phyloP scores from a whole-genome alignment of 2,797 vertebrate species.

The Moxostoma hubbsi region DNA sequence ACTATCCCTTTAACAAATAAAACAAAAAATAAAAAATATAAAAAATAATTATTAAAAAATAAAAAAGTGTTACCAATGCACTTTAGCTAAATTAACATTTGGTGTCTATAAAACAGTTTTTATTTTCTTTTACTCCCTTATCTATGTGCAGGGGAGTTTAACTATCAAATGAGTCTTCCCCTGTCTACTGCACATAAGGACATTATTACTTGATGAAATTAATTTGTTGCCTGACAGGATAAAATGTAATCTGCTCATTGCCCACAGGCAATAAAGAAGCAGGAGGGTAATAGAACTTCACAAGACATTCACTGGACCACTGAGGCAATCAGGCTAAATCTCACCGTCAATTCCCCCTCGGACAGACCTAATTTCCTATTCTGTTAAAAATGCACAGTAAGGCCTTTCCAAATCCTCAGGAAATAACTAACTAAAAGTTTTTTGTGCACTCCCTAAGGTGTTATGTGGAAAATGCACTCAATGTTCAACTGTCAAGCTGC shows the following conservation, averaged over 20 bases:
- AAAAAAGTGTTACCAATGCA: too few species aligned
- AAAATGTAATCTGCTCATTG: conserved; percentile 49
- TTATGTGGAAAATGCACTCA: not conserved
- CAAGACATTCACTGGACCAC: conserved; percentile 28
- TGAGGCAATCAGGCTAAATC: conserved; percentile 37
- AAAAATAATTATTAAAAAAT: too few species aligned
- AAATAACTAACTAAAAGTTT: conserved; percentile 11
- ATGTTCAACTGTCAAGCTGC: not conserved
- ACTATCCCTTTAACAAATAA: too few species aligned
- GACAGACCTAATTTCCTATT: conserved; percentile 32
- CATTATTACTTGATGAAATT: conserved; percentile 64
- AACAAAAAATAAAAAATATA: too few species aligned
- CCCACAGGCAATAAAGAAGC: conserved; percentile 32
- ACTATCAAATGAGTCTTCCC: conserved; percentile 64
- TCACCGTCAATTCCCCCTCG: conserved; percentile 23
- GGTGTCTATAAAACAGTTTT: not conserved
- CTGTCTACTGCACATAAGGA: conserved; percentile 58
- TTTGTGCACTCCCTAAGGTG: not conserved
- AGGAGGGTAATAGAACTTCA: conserved; percentile 35
- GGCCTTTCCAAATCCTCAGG: conserved; percentile 12
- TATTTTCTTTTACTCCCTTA: not conserved
- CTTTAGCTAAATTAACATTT: too few species aligned
- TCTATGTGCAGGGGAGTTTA: conserved; percentile 30
- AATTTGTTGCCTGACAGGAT: conserved; percentile 55
- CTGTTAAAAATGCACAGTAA: conserved; percentile 30